These are phyloP conservation scores for Chymomyza costata DNA, from an alignment of 1,140 invertebrate genomes.

Conservation along the genomic window DNA sequence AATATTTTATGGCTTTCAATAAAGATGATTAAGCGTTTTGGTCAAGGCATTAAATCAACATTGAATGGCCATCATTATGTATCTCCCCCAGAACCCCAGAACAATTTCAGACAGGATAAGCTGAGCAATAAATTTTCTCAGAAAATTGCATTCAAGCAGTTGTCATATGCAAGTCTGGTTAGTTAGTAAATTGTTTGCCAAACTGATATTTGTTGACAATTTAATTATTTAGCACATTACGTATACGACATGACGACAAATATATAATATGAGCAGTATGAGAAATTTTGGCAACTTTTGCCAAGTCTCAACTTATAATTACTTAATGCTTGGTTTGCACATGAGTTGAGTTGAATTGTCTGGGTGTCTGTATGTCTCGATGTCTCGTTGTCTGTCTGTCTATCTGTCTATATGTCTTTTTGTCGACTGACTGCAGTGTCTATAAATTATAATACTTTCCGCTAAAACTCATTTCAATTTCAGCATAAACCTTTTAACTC, in stretches of 20 bases:
- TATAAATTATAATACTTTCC: slow-evolving; percentile 7
- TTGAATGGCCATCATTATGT: slow-evolving; percentile 10
- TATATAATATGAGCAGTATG: neutral
- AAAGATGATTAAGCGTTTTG: slow-evolving; percentile 46
- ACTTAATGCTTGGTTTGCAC: slow-evolving; percentile 57
- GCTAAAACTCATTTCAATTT: neutral
- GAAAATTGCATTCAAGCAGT: slow-evolving; percentile 9
- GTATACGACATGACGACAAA: slow-evolving; percentile 43
- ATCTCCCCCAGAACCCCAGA: slow-evolving; percentile 3
- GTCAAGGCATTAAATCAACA: slow-evolving; percentile 37
- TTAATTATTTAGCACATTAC: slow-evolving; percentile 63
- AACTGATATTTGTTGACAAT: slow-evolving; percentile 65
- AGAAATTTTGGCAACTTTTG: slow-evolving; percentile 53
- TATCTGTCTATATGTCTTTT: slow-evolving; percentile 8
- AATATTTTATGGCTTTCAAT: slow-evolving; percentile 44
- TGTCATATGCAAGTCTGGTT: neutral
- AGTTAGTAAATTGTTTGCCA: slow-evolving; percentile 8
- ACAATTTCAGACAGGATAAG: slow-evolving; percentile 13
- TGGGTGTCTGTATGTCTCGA: slow-evolving; percentile 7
- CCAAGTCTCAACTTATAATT: slow-evolving; percentile 64
- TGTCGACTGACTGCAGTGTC: slow-evolving; percentile 6
- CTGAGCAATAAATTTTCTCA: slow-evolving; percentile 21
- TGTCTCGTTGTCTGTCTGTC: slow-evolving; percentile 29
- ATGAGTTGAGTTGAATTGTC: too few relatives aligned
- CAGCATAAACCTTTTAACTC: slow-evolving; percentile 63